Evolutionary conservation across 2,888 invertebrate genomes (phyloP).

Genomic region (Drosophila vallismaia): DNA sequence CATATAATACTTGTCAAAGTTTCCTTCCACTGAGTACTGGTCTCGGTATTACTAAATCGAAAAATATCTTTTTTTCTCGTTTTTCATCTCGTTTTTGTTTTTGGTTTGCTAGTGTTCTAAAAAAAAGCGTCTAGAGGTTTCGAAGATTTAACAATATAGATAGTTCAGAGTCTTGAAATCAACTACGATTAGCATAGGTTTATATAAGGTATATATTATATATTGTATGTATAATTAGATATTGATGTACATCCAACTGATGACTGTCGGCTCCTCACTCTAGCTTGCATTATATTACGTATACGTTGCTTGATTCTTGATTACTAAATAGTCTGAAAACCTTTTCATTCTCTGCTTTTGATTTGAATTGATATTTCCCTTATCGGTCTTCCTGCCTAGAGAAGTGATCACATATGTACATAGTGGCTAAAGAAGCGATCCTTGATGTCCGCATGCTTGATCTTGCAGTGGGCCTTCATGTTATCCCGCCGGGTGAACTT

Average conservation of each 20-base stretch:
- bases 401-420: conserved; percentile 85
- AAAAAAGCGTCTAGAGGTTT: conserved; percentile 72
- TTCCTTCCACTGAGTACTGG: conserved; percentile 69
- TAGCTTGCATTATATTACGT: conserved; percentile 35
- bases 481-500: conserved; percentile 87
- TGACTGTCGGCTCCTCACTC: conserved; percentile 46
- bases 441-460: conserved; percentile 85
- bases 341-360: conserved; percentile 39
- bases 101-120: conserved; percentile 34
- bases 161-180: conserved; percentile 68
- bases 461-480: conserved; percentile 87
- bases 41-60: conserved; percentile 54
- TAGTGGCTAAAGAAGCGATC: conserved; percentile 84
- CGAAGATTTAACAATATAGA: conserved; percentile 49
- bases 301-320: conserved; percentile 35
- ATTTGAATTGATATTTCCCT: conserved; percentile 29
- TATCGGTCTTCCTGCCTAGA: conserved; percentile 61
- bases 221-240: conserved; percentile 10
- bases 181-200: conserved; percentile 64
- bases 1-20: conserved; percentile 73
- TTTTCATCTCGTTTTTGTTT: conserved; percentile 8
- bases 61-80: conserved; percentile 8
- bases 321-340: conserved; percentile 53
- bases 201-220: conserved; percentile 24
- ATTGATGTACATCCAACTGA: conserved; percentile 42